A percentile compares a stretch with the other conserved stretches of the same genome.
Evolutionary conservation across 2,888 invertebrate genomes (phyloP).

Genomic region (Parelbella ahira): DNA sequence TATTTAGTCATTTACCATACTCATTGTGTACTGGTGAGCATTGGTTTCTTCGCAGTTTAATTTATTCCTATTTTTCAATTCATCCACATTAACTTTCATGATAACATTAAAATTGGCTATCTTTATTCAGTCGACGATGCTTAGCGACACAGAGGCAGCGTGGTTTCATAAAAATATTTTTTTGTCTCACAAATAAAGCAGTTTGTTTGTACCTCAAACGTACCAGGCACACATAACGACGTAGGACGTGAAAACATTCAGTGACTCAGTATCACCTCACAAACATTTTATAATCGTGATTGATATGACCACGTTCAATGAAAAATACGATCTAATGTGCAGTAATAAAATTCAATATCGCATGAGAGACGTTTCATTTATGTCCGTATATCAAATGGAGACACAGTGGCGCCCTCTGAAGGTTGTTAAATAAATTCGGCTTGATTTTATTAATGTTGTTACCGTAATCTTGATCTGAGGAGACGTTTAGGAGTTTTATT

Average conservation of each 20-base stretch:
- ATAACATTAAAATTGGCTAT: too few species aligned
- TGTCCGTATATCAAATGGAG: slow-evolving; percentile 56
- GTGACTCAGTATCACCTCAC: slow-evolving; percentile 27
- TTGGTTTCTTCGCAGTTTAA: too few species aligned
- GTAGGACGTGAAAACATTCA: slow-evolving; percentile 36
- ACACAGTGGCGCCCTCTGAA: slow-evolving; percentile 65
- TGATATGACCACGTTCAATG: slow-evolving; percentile 12
- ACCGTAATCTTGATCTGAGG: slow-evolving; percentile 65
- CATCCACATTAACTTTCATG: too few species aligned
- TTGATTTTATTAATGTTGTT: slow-evolving; percentile 75
- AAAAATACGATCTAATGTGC: slow-evolving; percentile 23
- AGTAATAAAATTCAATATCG: slow-evolving; percentile 25
- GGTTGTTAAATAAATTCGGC: slow-evolving; percentile 60
- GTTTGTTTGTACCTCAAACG: slow-evolving; percentile 29
- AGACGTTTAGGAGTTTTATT: slow-evolving; percentile 72
- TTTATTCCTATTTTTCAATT: too few species aligned
- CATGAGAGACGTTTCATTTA: slow-evolving; percentile 27
- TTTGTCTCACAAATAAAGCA: too few species aligned
- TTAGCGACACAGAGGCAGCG: too few species aligned
- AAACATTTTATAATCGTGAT: slow-evolving; percentile 27
- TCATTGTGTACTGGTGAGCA: too few species aligned
- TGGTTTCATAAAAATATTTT: too few species aligned
- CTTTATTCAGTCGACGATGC: too few species aligned
- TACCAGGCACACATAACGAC: slow-evolving; percentile 38
- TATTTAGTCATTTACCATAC: too few species aligned